Evolutionary conservation across 2,797 vertebrate genomes (phyloP).

Genomic region (Phoxinus dragarum): DNA sequence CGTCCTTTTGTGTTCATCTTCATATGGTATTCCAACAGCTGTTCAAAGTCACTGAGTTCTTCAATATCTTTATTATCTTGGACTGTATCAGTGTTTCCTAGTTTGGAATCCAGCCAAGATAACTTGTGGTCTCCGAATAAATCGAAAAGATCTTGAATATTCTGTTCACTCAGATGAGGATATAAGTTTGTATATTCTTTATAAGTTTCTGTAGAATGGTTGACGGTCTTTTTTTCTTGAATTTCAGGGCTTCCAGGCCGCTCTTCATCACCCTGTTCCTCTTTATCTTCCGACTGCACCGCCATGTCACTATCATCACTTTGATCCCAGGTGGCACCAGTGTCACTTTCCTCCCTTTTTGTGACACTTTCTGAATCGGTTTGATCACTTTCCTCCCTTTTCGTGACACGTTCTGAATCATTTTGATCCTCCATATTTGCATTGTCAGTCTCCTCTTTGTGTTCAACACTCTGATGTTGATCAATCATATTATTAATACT

Average conservation of each 20-base stretch:
- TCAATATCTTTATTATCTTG: constrained; percentile 63
- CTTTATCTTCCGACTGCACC: not conserved
- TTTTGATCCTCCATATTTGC: constrained; percentile 12
- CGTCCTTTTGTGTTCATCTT: constrained; percentile 53
- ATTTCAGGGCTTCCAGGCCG: not conserved
- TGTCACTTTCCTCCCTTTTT: constrained; percentile 3
- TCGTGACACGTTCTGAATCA: not conserved
- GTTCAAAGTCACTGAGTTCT: constrained; percentile 72
- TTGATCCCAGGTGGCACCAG: constrained; percentile 9
- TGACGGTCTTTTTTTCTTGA: constrained; percentile 4
- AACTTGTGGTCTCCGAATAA: constrained; percentile 73
- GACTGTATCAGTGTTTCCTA: constrained; percentile 59
- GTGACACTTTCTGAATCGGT: constrained; percentile 6
- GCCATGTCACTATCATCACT: not conserved
- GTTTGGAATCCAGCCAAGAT: constrained; percentile 73
- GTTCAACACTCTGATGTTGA: constrained; percentile 3
- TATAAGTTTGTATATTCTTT: constrained; percentile 68
- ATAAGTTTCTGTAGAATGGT: constrained; percentile 10
- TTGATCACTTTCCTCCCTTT: constrained; percentile 5
- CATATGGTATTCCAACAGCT: constrained; percentile 68
- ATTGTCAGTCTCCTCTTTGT: constrained; percentile 23
- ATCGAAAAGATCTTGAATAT: constrained; percentile 62
- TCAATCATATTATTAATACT: not conserved
- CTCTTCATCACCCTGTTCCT: not conserved
- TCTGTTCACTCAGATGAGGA: constrained; percentile 60